Conservation (phyloP, 2,888 invertebrate genomes). For the Agonopterix arenella region DNA sequence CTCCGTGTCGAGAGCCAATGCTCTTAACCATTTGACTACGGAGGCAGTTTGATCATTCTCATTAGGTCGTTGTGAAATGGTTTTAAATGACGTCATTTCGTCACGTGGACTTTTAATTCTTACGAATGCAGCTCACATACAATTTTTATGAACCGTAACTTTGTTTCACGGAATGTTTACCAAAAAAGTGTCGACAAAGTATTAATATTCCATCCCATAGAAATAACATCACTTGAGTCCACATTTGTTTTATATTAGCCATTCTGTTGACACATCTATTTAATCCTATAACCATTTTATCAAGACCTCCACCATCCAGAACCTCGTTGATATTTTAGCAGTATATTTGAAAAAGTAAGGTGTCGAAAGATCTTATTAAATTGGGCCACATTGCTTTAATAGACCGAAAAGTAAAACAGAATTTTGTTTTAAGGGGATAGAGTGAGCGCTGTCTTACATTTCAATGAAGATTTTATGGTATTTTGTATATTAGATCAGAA, state of each 20-base stretch:
- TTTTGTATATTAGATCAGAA: too few relatives aligned
- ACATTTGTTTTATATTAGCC: constrained; percentile 43
- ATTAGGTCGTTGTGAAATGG: too few relatives aligned
- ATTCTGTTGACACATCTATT: constrained; percentile 23
- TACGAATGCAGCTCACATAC: too few relatives aligned
- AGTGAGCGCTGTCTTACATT: too few relatives aligned
- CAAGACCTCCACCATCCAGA: background rate
- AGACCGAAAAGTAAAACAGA: background rate
- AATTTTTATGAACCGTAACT: too few relatives aligned
- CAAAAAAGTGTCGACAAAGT: background rate
- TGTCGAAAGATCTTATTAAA: background rate
- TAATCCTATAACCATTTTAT: background rate
- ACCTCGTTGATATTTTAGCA: background rate
- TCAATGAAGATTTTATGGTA: too few relatives aligned
- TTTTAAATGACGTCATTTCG: too few relatives aligned
- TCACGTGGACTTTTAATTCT: too few relatives aligned
- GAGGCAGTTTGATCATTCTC: too few relatives aligned
- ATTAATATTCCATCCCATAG: constrained; percentile 17
- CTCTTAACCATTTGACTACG: too few relatives aligned
- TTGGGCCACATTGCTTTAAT: background rate
- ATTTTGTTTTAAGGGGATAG: background rate
- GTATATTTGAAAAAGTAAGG: background rate
- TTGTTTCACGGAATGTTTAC: background rate
- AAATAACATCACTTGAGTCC: constrained; percentile 34
- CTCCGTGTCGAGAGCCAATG: too few relatives aligned